A percentile compares a stretch with the other conserved stretches of the same genome.
phyloP scores from a whole-genome alignment of 2,113 vertebrate genomes.

The Festucalex cinctus region DNA sequence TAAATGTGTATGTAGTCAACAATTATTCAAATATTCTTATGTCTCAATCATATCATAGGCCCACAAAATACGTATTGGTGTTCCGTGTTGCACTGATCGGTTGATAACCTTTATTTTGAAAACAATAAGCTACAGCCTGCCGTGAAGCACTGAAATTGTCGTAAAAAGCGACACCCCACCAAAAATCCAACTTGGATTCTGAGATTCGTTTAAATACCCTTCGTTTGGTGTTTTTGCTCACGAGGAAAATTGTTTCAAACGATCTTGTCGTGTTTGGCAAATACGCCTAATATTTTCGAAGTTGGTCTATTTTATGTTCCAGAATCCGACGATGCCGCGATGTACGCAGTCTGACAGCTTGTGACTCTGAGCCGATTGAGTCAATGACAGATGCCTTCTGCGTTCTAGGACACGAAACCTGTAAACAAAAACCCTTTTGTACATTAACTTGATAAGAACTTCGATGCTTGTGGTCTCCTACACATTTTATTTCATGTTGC shows the following conservation, averaged over 20 bases:
- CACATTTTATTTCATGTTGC: neutral
- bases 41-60: neutral
- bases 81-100: neutral
- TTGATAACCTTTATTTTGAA: neutral
- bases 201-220: neutral
- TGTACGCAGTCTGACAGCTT: constrained; percentile 16
- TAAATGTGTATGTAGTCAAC: neutral
- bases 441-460: neutral
- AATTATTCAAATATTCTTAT: neutral
- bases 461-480: neutral
- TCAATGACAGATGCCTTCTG: constrained; percentile 29
- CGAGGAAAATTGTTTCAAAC: neutral
- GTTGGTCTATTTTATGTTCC: neutral
- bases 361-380: constrained; percentile 22
- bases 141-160: constrained; percentile 4
- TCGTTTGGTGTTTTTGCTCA: too few relatives aligned
- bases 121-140: neutral
- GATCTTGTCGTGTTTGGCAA: neutral
- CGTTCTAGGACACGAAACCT: constrained; percentile 11
- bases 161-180: neutral
- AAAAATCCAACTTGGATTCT: neutral
- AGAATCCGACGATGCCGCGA: constrained; percentile 9
- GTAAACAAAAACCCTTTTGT: neutral
- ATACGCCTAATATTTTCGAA: neutral
- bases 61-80: neutral